phyloP scores from a whole-genome alignment of 2,888 invertebrate genomes.

The Tricholauxania praeusta region DNA sequence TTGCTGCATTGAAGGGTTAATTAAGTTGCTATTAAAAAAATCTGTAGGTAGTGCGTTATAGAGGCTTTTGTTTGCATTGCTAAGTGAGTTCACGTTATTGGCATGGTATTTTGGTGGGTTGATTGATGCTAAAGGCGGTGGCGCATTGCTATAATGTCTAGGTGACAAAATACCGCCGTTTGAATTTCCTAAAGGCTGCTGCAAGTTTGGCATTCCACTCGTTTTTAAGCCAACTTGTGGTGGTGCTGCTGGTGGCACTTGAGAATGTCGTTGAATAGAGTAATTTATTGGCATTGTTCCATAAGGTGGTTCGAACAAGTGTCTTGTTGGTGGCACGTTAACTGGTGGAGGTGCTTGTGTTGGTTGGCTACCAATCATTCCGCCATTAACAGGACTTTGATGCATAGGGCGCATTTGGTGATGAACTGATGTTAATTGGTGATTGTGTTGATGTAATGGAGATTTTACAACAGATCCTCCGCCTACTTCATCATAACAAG shows the following conservation, averaged over 20 bases:
- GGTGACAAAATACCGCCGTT: conserved; percentile 38
- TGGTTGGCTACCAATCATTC: conserved; percentile 12
- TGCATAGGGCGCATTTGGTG: conserved; percentile 43
- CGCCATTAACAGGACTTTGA: conserved; percentile 49
- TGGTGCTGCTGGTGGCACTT: conserved; percentile 14
- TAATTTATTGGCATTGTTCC: conserved; percentile 39
- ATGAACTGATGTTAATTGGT: not conserved
- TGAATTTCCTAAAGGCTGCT: conserved; percentile 40
- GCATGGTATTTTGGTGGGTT: conserved; percentile 58
- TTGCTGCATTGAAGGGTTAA: conserved; percentile 39
- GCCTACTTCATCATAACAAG: not conserved
- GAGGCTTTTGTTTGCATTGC: conserved; percentile 37
- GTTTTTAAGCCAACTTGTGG: conserved; percentile 7
- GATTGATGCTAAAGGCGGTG: conserved; percentile 44
- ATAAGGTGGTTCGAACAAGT: conserved; percentile 41
- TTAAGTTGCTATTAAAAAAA: conserved; percentile 46
- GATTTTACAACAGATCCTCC: not conserved
- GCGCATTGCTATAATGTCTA: conserved; percentile 30
- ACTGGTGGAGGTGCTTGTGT: conserved; percentile 10
- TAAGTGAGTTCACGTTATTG: conserved; percentile 38
- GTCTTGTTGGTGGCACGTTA: conserved; percentile 44
- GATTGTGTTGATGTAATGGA: conserved; percentile 39
- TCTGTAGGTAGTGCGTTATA: conserved; percentile 50
- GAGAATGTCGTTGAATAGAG: conserved; percentile 30
- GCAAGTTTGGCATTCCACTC: conserved; percentile 16